A percentile compares a stretch with the other conserved stretches of the same genome.
phyloP scores from a whole-genome alignment of 2,113 vertebrate genomes.

The Erythrocercus mccallii region DNA sequence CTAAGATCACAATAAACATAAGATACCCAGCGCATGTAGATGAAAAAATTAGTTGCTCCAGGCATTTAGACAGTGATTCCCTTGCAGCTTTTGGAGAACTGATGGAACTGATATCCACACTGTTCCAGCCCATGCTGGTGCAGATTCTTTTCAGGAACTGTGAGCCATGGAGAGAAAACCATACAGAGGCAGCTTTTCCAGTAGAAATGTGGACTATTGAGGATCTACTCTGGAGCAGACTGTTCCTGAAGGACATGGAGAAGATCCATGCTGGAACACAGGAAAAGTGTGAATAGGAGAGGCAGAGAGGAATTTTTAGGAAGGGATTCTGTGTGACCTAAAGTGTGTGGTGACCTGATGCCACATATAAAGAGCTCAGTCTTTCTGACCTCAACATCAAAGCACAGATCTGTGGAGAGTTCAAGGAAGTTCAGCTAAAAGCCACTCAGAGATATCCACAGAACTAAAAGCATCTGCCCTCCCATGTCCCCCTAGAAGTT shows the following conservation, averaged over 20 bases:
- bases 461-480: not conserved
- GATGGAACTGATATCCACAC: not conserved
- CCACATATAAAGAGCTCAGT: not conserved
- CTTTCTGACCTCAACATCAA: not conserved
- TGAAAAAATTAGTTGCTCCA: not conserved
- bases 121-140: not conserved
- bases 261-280: not conserved
- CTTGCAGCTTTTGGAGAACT: not conserved
- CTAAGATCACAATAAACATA: not conserved
- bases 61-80: not conserved
- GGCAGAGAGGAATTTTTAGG: not conserved
- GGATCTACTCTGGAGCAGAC: not conserved
- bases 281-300: not conserved
- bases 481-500: not conserved
- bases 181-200: not conserved
- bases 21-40: fast-evolving
- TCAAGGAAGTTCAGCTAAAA: not conserved
- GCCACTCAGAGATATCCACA: not conserved
- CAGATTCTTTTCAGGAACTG: not conserved
- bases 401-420: not conserved
- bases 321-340: not conserved
- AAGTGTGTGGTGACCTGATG: not conserved
- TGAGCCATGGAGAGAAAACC: not conserved
- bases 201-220: not conserved
- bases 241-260: not conserved